Evolutionary conservation across 1,140 invertebrate genomes (phyloP).

Genomic region (Oscheius sp.): DNA sequence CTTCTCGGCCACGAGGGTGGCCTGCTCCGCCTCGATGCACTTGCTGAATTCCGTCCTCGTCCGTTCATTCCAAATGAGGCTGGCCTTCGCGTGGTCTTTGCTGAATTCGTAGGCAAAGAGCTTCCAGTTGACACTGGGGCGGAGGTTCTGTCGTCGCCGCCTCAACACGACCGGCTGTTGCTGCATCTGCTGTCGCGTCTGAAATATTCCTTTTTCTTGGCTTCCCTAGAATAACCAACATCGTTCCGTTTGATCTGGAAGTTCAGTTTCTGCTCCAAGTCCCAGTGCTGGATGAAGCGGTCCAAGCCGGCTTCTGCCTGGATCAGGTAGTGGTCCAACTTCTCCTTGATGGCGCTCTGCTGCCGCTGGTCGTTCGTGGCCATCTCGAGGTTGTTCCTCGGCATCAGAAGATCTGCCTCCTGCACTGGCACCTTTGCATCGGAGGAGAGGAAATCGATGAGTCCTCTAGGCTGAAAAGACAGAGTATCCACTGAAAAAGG

Average conservation of each 20-base stretch:
- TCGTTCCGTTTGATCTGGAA: slow-evolving; percentile 53
- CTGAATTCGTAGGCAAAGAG: slow-evolving; percentile 87
- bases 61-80: slow-evolving; percentile 84
- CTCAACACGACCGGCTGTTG: slow-evolving; percentile 79
- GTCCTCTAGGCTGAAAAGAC: slow-evolving; percentile 70
- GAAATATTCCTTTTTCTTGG: slow-evolving; percentile 64
- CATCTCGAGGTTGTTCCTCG: slow-evolving; percentile 89
- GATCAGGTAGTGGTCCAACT: slow-evolving; percentile 59
- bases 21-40: slow-evolving; percentile 89
- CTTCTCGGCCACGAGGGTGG: slow-evolving; percentile 81
- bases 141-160: slow-evolving; percentile 79
- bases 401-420: slow-evolving; percentile 75
- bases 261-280: slow-evolving; percentile 71
- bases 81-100: slow-evolving; percentile 88
- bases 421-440: slow-evolving; percentile 77
- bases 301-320: slow-evolving; percentile 68
- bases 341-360: slow-evolving; percentile 27
- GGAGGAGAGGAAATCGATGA: slow-evolving; percentile 85
- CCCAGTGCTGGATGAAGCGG: slow-evolving; percentile 83
- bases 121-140: slow-evolving; percentile 79
- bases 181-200: slow-evolving; percentile 62
- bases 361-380: slow-evolving; percentile 69
- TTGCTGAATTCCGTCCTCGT: slow-evolving; percentile 84
- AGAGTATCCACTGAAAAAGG: neutral
- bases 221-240: slow-evolving; percentile 40